phyloP scores from a whole-genome alignment of 2,888 invertebrate species.

The Drosophila neotestacea region DNA sequence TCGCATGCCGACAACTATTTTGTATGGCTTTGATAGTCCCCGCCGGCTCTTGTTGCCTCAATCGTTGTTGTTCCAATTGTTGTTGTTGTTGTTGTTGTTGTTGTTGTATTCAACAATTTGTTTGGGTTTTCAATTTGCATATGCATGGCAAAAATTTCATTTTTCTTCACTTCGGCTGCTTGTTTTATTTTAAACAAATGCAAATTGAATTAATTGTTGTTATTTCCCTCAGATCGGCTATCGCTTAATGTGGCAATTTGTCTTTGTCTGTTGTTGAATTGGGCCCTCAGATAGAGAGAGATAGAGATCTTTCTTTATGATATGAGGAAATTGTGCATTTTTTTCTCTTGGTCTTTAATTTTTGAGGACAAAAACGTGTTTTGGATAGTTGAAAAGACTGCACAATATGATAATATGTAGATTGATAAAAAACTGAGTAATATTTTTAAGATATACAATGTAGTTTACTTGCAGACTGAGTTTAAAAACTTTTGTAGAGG shows the following conservation, averaged over 20 bases:
- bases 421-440: slow-evolving; percentile 9
- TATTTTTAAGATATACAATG: background rate
- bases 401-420: slow-evolving; percentile 8
- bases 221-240: slow-evolving; percentile 68
- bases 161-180: slow-evolving; percentile 27
- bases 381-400: background rate
- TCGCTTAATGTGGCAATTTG: slow-evolving; percentile 73
- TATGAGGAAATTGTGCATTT: slow-evolving; percentile 41
- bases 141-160: slow-evolving; percentile 58
- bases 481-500: background rate
- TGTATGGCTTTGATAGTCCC: slow-evolving; percentile 61
- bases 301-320: slow-evolving; percentile 55
- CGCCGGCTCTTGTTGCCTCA: slow-evolving; percentile 33
- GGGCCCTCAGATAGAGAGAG: slow-evolving; percentile 42
- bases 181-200: slow-evolving; percentile 64
- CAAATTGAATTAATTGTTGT: slow-evolving; percentile 75
- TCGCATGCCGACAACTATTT: slow-evolving; percentile 78
- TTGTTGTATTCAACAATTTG: slow-evolving; percentile 38
- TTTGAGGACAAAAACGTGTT: slow-evolving; percentile 10
- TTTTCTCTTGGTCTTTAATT: background rate
- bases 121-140: slow-evolving; percentile 64
- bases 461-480: background rate
- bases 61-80: slow-evolving; percentile 15
- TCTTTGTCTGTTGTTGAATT: slow-evolving; percentile 58
- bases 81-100: slow-evolving; percentile 10